Percentiles rank a stretch among this genome's conserved stretches.
Conservation (phyloP, 2,888 invertebrate species). For the Acanthosepion lycidas region DNA sequence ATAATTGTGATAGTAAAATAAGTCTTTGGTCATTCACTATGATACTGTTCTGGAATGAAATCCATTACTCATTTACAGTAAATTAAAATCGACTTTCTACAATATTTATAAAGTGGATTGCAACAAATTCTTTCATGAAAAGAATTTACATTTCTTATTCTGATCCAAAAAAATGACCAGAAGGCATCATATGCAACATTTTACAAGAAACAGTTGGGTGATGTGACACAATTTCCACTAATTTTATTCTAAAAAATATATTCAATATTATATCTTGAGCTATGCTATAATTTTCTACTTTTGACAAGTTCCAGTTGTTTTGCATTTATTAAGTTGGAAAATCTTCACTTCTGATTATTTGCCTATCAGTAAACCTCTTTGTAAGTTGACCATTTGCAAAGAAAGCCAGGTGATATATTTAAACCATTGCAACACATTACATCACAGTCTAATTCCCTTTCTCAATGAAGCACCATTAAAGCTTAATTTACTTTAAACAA, state of each 20-base stretch:
- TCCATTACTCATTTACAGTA: no score
- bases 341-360: not conserved
- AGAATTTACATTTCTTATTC: no score
- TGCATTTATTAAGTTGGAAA: not conserved
- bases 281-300: not conserved
- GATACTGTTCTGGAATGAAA: no score
- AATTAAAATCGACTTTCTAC: no score
- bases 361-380: not conserved
- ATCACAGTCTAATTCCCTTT: not conserved
- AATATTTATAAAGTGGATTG: no score
- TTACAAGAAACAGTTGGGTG: not conserved
- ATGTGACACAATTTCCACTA: not conserved
- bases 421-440: not conserved
- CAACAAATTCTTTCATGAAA: no score
- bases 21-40: no score
- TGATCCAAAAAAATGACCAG: not conserved
- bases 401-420: not conserved
- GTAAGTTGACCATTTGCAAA: not conserved
- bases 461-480: not conserved
- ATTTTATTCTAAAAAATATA: not conserved
- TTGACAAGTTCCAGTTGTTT: not conserved
- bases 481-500: not conserved
- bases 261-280: not conserved
- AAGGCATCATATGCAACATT: not conserved
- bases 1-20: no score